A percentile compares a stretch with the other conserved stretches of the same genome.
phyloP scores from a whole-genome alignment of 2,113 vertebrate genomes.

The Phalacrocorax pelagicus region DNA sequence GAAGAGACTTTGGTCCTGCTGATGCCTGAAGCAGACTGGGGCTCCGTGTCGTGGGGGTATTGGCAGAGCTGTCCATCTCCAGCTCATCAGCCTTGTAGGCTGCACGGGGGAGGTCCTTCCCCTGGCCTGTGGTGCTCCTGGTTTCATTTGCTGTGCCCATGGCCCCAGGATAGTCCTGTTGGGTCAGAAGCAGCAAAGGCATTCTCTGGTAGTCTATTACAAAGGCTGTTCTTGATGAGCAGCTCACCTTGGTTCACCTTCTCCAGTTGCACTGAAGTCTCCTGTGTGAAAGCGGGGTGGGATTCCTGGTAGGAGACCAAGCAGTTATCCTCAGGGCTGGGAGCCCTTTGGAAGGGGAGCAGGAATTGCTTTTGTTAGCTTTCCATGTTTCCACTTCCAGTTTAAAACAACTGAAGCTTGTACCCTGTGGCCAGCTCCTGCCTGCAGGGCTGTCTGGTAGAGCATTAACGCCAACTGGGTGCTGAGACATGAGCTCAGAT shows the following conservation, averaged over 20 bases:
- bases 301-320: not conserved
- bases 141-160: not conserved
- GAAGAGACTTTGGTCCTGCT: not conserved
- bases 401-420: not conserved
- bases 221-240: not conserved
- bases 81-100: not conserved
- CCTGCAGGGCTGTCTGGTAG: not conserved
- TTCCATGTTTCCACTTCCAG: not conserved
- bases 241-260: not conserved
- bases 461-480: not conserved
- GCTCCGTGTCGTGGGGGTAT: not conserved
- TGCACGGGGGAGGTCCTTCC: not conserved
- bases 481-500: not conserved
- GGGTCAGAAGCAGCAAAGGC: not conserved
- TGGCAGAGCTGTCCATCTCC: not conserved
- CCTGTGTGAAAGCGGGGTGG: not conserved
- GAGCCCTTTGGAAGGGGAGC: not conserved
- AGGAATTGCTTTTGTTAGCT: not conserved
- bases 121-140: not conserved
- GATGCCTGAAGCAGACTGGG: not conserved
- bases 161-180: not conserved
- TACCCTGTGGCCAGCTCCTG: not conserved
- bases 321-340: not conserved
- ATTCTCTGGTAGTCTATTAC: not conserved
- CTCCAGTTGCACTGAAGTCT: constrained; percentile 15